Evolutionary conservation across 2,888 invertebrate species (phyloP).

Genomic region (Drosophila ezoana): DNA sequence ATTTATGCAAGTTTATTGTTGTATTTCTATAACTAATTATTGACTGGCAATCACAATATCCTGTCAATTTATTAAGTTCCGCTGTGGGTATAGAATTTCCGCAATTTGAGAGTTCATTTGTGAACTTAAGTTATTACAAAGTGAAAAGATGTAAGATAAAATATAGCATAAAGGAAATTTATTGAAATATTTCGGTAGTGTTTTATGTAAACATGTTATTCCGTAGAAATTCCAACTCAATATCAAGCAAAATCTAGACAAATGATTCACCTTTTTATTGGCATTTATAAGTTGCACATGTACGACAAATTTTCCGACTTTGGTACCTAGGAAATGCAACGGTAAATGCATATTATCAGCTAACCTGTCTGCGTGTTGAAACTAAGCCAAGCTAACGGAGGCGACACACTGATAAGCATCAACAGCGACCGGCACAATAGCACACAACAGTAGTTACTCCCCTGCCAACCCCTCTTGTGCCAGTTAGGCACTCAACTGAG

Average conservation of each 20-base stretch:
- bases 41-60: conserved; percentile 28
- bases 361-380: conserved; percentile 62
- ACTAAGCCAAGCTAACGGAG: conserved; percentile 68
- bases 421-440: conserved; percentile 56
- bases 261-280: conserved; percentile 1
- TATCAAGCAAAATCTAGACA: conserved; percentile 9
- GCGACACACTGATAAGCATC: conserved; percentile 76
- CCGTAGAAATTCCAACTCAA: background rate
- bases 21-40: conserved; percentile 20
- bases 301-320: conserved; percentile 20
- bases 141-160: background rate
- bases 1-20: conserved; percentile 32
- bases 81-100: background rate
- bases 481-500: conserved; percentile 61
- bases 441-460: conserved; percentile 25
- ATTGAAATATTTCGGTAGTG: background rate
- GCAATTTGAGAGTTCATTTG: background rate
- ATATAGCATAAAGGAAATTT: background rate
- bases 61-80: conserved; percentile 32
- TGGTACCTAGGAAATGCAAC: conserved; percentile 62
- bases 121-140: background rate
- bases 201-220: no score
- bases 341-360: conserved; percentile 63
- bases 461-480: conserved; percentile 45
- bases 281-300: background rate